Percentiles rank a stretch among this genome's conserved stretches.
These are phyloP conservation scores for Sebastes baramenuke DNA, from an alignment of 2,797 vertebrate species.

Conservation along the genomic window DNA sequence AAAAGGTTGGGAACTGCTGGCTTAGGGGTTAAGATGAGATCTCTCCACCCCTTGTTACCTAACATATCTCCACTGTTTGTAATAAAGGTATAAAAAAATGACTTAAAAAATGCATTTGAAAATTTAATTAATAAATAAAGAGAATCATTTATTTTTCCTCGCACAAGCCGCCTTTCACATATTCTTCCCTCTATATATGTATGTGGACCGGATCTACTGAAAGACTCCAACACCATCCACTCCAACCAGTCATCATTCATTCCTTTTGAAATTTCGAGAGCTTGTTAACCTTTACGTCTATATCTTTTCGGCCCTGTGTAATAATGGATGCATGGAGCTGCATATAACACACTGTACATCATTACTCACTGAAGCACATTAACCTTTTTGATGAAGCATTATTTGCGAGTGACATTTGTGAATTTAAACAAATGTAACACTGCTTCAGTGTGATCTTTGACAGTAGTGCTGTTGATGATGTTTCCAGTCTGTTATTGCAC, in stretches of 20 bases:
- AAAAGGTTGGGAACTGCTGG: no score
- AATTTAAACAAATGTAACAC: neutral
- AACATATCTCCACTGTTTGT: neutral
- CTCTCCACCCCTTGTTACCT: no score
- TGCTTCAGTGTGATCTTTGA: neutral
- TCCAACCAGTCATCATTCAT: neutral
- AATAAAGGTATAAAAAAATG: neutral
- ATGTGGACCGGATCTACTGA: neutral
- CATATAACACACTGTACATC: neutral
- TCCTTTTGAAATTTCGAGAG: neutral
- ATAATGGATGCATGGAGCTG: neutral
- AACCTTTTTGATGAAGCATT: neutral
- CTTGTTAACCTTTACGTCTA: constrained; percentile 8
- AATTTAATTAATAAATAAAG: neutral
- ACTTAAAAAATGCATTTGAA: neutral
- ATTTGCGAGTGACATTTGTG: constrained; percentile 1
- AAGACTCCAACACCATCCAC: neutral
- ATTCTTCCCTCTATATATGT: neutral
- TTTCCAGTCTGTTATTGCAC: neutral
- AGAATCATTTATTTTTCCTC: neutral
- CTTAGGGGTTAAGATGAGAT: no score
- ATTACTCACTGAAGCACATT: neutral
- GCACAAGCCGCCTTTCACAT: neutral
- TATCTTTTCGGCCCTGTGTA: neutral
- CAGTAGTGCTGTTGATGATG: neutral